Conservation (phyloP, 2,113 vertebrate species). For the Ranitomeya variabilis region DNA sequence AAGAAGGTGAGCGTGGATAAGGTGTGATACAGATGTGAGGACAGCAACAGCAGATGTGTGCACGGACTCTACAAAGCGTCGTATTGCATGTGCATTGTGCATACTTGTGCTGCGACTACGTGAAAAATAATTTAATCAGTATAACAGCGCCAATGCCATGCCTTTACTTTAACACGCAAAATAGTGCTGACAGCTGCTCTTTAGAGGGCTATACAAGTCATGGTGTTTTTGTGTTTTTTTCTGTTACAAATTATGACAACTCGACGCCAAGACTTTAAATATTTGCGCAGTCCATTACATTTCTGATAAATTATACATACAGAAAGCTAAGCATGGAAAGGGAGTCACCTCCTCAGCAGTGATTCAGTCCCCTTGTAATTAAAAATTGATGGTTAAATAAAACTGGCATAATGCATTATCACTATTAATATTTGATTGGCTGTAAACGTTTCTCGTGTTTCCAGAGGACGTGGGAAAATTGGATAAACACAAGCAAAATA, state of each 20-base stretch:
- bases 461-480: background rate
- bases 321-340: background rate
- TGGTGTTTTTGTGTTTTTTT: background rate
- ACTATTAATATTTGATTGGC: constrained; percentile 24
- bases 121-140: no score
- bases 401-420: constrained; percentile 28
- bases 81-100: no score
- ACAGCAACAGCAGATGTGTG: no score
- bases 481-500: background rate
- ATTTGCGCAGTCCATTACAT: constrained; percentile 35
- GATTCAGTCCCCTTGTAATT: constrained; percentile 26
- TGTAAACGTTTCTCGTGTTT: constrained; percentile 22
- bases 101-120: no score
- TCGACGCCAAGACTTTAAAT: background rate
- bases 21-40: no score
- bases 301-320: constrained; percentile 27
- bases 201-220: background rate
- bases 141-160: no score
- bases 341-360: background rate
- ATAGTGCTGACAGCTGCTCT: no score
- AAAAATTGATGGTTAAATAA: constrained; percentile 53
- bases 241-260: background rate
- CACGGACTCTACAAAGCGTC: no score
- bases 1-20: no score
- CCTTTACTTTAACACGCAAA: no score